Conservation (phyloP, 2,113 vertebrate genomes). For the Macaca mulatta region DNA sequence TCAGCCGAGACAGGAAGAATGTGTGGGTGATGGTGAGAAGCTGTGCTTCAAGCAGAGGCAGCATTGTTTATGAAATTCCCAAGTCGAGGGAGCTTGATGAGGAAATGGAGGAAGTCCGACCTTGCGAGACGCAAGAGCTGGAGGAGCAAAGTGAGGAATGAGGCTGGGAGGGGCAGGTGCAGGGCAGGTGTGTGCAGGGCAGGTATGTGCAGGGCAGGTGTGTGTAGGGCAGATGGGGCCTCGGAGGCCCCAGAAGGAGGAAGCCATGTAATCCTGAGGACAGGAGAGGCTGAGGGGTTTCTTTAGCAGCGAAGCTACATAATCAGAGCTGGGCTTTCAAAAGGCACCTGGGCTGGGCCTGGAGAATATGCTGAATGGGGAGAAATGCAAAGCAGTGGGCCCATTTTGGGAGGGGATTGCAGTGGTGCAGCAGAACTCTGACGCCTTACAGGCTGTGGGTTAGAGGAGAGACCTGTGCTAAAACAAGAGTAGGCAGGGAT, state of each 20-base stretch:
- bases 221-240: neutral
- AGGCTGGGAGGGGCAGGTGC: neutral
- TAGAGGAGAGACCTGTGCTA: neutral
- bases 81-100: neutral
- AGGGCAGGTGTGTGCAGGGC: too few relatives aligned
- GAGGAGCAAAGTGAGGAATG: neutral
- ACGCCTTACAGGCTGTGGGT: neutral
- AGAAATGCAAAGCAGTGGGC: neutral
- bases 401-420: rapidly evolving
- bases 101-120: neutral
- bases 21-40: neutral
- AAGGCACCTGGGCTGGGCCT: neutral
- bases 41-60: neutral
- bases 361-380: neutral
- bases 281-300: neutral
- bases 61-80: neutral
- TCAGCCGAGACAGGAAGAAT: neutral
- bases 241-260: rapidly evolving
- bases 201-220: too few relatives aligned
- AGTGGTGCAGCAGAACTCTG: neutral
- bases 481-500: neutral
- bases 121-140: neutral
- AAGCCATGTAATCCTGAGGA: neutral
- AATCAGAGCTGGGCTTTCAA: neutral
- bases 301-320: neutral